Base-by-base conservation (phyloP, 2,888 invertebrate genomes). In the Catocala nupta region DNA sequence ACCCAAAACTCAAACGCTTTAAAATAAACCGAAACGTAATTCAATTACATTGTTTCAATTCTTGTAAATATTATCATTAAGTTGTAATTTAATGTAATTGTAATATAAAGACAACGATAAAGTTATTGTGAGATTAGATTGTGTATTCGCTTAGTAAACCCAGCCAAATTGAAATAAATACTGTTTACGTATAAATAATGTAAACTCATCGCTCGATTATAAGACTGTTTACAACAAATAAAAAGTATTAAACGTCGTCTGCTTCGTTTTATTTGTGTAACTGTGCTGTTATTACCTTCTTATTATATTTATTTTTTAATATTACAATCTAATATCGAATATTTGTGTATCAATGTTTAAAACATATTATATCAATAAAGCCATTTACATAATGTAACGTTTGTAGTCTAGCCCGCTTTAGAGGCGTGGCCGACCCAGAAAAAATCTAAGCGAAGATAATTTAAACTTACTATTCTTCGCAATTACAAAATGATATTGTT, bases 191-290 rank as follows among this genome's bases (percentile, higher is more conserved):
- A 78, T 82, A 80, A 83, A 70, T 71, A 68, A 81, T 86, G 89
- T 92, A 89, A 90, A 90, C 86, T 84, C 82, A 87, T 85, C 88
- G 89, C 90, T 93, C 90, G 91, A 90, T 91, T 84, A 91, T 92
- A 93, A 93, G 93, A 93, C 93, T 93, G 93, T 93, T 93, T 92
- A 90, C 87, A 90, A 90, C 84, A 89, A 91, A 90, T 89, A 90
- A 91, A 92, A 84, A 83, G 59, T 81, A 82, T 86, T 73, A 72
- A 86, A 73, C 57, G 0, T 9, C 49, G 9, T 36, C 13, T 13
- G 55, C 33, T 6, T 62, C 9, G 48, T 61, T 63, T 55, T n/a
- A 59, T 25, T 50, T 13, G 12, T 9, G 42, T 16, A 43, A 39
- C 25, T 8, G 36, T 39, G 9, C 9, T 39, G 6, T 8, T 39